Conservation (phyloP, 23 tunicate genomes). For the Trididemnum nubilum region DNA sequence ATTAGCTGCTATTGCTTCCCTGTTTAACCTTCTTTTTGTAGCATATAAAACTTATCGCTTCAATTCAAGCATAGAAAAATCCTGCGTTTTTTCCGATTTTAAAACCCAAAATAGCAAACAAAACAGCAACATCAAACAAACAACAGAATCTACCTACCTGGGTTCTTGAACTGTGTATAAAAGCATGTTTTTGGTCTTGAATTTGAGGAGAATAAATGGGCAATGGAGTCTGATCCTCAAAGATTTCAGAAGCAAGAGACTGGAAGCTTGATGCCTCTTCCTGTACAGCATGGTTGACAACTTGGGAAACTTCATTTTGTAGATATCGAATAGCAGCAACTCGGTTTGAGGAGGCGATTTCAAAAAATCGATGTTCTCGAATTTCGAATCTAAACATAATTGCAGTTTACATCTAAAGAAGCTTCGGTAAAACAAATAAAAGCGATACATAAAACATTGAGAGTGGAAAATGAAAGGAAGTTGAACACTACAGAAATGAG, state of each 20-base stretch:
- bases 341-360: constrained; percentile 41
- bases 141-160: constrained; percentile 25
- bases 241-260: constrained; percentile 53
- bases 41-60: too few relatives aligned
- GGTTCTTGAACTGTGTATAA: constrained; percentile 9
- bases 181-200: background rate
- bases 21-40: too few relatives aligned
- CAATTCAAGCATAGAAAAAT: too few relatives aligned
- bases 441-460: too few relatives aligned
- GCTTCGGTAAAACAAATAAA: too few relatives aligned
- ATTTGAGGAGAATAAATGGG: background rate
- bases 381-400: constrained; percentile 40
- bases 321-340: constrained; percentile 56
- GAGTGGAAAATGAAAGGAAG: too few relatives aligned
- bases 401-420: too few relatives aligned
- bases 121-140: too few relatives aligned
- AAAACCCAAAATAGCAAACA: too few relatives aligned
- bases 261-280: constrained; percentile 47
- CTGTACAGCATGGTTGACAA: constrained; percentile 44
- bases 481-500: too few relatives aligned
- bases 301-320: constrained; percentile 46
- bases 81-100: too few relatives aligned
- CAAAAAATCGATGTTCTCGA: constrained; percentile 52
- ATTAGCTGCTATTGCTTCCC: too few relatives aligned
- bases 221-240: constrained; percentile 45